Base-by-base conservation (phyloP, 2,888 invertebrate species). In the Tiliacea citrago region DNA sequence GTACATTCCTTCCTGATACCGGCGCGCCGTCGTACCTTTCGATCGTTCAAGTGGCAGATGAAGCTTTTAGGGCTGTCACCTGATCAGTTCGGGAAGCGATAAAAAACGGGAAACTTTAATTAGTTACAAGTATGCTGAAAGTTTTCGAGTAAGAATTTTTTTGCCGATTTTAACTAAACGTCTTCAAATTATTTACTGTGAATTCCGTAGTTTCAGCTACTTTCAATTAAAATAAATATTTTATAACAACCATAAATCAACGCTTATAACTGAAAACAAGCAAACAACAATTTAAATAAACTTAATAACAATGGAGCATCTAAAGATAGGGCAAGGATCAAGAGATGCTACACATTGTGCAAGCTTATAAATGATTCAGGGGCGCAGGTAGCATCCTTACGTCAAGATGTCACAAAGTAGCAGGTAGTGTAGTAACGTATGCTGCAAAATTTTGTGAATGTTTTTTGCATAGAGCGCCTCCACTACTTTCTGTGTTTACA, bases 1-100 rank as follows among this genome's bases (percentile, higher is more conserved):
- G 95, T 96, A 95, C 96, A 96, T 96, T 96, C 96, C 96, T 96
- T 96, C 95, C 96, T 96, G 96, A 96, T 96, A 96, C 96, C 95
- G 95, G 94, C 94, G 93, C 92, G 92, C 91, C 92, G 95, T 94
- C 95, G 95, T 96, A 96, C 96, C 96, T 96, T 96, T 96, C 96
- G 96, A 96, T 96, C 96, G 96, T 95, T 96, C 96, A 96, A 96
- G 96, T 96, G 96, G 96, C 96, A 96, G 96, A 96, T 96, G 96
- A 96, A 96, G 95, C 95, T 94, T 95, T 95, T 93, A 96, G 96
- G 96, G 96, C 89, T 95, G 94, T 92, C 95, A 94, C 92, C 85
- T 92, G 89, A 90, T 92, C 88, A 88, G 88, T 89, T 86, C 86
- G 85, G 78, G 77, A 84, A 81, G 75, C 75, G 62, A 66, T 79